These are phyloP conservation scores for Euzetes globulus DNA, from an alignment of 2,888 invertebrate genomes.

Conservation along the genomic window DNA sequence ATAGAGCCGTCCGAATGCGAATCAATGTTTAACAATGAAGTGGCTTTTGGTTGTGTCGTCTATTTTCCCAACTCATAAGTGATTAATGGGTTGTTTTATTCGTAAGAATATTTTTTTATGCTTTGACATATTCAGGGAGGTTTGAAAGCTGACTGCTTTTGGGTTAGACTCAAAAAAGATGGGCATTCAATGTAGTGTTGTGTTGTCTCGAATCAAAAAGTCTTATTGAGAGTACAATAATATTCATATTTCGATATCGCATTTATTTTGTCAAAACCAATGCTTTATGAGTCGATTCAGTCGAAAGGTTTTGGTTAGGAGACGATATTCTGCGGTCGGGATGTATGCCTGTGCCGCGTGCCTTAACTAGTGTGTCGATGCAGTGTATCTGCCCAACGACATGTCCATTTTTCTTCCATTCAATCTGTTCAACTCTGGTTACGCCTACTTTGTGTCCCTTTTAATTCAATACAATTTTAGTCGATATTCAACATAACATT, in stretches of 20 bases:
- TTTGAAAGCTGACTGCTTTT: slow-evolving; percentile 6
- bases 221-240: background rate
- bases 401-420: slow-evolving; percentile 31
- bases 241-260: slow-evolving; percentile 28
- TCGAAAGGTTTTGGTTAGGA: slow-evolving; percentile 28
- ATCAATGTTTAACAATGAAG: background rate
- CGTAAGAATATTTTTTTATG: slow-evolving; percentile 20
- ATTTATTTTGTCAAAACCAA: slow-evolving; percentile 26
- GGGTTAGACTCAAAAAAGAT: slow-evolving; percentile 12
- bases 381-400: slow-evolving; percentile 27
- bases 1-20: background rate
- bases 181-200: slow-evolving; percentile 4
- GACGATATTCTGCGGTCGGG: slow-evolving; percentile 23
- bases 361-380: slow-evolving; percentile 27
- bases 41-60: background rate
- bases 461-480: slow-evolving; percentile 24
- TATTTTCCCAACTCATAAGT: slow-evolving; percentile 12
- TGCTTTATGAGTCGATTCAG: slow-evolving; percentile 29
- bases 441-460: slow-evolving; percentile 31
- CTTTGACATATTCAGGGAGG: slow-evolving; percentile 25
- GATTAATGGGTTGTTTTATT: slow-evolving; percentile 31
- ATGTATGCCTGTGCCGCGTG: background rate
- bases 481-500: background rate
- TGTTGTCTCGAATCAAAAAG: background rate
- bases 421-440: slow-evolving; percentile 21